phyloP scores from a whole-genome alignment of 2,797 vertebrate genomes.

The Acridotheres tristis region DNA sequence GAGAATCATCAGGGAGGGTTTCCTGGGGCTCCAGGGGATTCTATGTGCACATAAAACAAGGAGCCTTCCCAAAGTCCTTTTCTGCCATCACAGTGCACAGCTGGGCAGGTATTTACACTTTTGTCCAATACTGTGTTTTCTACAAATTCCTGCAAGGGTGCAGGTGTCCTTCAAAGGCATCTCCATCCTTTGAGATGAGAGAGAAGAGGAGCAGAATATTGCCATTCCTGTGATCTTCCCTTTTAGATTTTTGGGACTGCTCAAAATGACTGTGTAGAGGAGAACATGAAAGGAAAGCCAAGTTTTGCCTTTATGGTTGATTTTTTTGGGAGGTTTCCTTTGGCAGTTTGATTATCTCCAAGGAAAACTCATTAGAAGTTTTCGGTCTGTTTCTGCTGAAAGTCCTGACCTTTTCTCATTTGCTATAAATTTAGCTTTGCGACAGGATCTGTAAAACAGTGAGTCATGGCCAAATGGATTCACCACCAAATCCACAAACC shows the following conservation, averaged over 20 bases:
- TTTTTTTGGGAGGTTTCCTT: neutral
- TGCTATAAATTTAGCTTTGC: slow-evolving; percentile 1
- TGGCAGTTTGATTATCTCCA: neutral
- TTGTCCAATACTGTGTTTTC: neutral
- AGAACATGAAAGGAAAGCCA: neutral
- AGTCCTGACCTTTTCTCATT: slow-evolving; percentile 27
- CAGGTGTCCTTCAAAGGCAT: neutral
- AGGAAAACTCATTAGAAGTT: slow-evolving; percentile 22
- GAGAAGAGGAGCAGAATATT: neutral
- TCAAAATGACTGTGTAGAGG: neutral
- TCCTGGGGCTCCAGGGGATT: neutral
- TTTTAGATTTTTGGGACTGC: neutral
- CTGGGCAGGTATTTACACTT: neutral
- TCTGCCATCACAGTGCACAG: neutral
- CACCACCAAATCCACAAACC: neutral
- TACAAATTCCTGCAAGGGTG: neutral
- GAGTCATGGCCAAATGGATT: neutral
- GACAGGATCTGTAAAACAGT: neutral
- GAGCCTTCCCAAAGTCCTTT: neutral
- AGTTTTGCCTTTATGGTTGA: neutral
- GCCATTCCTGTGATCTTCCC: neutral
- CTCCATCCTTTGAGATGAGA: neutral
- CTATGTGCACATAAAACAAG: neutral
- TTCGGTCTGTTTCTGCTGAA: neutral
- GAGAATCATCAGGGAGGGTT: neutral